phyloP scores from a whole-genome alignment of 2,113 vertebrate species.

The Antigone vipio region DNA sequence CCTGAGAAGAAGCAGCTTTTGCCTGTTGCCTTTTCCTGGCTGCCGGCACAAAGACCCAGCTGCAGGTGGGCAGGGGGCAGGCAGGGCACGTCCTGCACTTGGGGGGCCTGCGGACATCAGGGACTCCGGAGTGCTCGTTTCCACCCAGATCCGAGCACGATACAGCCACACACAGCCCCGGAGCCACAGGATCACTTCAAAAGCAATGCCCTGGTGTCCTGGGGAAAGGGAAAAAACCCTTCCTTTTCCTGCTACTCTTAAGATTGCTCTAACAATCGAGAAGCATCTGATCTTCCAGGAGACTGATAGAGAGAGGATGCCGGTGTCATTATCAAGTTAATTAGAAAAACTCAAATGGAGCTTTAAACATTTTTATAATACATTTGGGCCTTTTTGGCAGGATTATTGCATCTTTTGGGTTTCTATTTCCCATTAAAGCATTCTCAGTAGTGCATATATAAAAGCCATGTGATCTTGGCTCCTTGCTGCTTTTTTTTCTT shows the following conservation, averaged over 20 bases:
- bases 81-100: neutral
- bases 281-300: neutral
- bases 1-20: neutral
- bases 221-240: neutral
- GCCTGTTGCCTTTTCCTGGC: neutral
- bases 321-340: slow-evolving; percentile 37
- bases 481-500: neutral
- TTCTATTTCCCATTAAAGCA: slow-evolving; percentile 58
- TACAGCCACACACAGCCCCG: neutral
- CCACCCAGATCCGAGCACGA: rapidly evolving
- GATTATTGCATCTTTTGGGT: slow-evolving; percentile 53
- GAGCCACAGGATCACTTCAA: neutral
- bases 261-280: neutral
- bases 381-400: slow-evolving; percentile 51
- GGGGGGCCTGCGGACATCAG: rapidly evolving
- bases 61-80: neutral
- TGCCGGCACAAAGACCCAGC: neutral
- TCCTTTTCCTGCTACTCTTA: neutral
- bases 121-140: rapidly evolving
- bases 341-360: slow-evolving; percentile 22
- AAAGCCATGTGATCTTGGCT: slow-evolving; percentile 18
- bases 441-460: slow-evolving; percentile 35
- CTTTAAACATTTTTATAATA: slow-evolving; percentile 59
- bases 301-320: neutral
- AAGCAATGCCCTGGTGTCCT: rapidly evolving